Conservation (phyloP, 2,888 invertebrate genomes). For the Drosophila niveifrons region DNA sequence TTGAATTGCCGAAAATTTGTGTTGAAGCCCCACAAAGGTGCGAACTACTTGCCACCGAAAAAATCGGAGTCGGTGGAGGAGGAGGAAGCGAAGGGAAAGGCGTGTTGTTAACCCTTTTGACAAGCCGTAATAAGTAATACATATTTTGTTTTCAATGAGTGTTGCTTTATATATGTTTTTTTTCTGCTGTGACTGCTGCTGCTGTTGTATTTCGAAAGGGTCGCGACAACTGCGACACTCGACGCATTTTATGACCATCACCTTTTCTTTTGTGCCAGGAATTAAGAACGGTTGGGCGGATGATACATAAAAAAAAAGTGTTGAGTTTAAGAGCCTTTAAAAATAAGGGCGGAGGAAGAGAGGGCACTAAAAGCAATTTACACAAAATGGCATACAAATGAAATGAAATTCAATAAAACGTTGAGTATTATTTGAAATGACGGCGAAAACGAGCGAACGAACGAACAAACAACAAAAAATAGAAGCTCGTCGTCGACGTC, state of each 20-base stretch:
- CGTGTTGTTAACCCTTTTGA: slow-evolving; percentile 61
- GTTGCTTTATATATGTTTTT: slow-evolving; percentile 11
- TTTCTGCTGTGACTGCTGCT: slow-evolving; percentile 2
- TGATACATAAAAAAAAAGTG: slow-evolving; percentile 31
- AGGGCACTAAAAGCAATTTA: slow-evolving; percentile 29
- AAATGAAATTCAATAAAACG: slow-evolving; percentile 55
- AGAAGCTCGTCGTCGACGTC: neutral
- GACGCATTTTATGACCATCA: slow-evolving; percentile 47
- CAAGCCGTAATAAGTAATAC: slow-evolving; percentile 67
- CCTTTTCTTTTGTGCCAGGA: slow-evolving; percentile 46
- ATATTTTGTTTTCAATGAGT: slow-evolving; percentile 62
- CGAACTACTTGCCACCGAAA: slow-evolving; percentile 58
- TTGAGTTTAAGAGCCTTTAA: slow-evolving; percentile 45
- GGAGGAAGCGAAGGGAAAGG: neutral
- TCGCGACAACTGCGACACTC: slow-evolving; percentile 43
- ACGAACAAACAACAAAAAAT: too few relatives aligned
- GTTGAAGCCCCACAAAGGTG: slow-evolving; percentile 73
- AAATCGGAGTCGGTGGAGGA: neutral
- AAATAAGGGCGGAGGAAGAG: slow-evolving; percentile 5
- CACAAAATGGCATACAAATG: slow-evolving; percentile 27
- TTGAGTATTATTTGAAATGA: slow-evolving; percentile 41
- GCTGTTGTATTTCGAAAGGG: slow-evolving; percentile 32
- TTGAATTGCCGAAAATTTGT: slow-evolving; percentile 73
- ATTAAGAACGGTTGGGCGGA: slow-evolving; percentile 22
- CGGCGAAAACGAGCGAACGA: slow-evolving; percentile 26